Percentiles rank a stretch among this genome's conserved stretches.
phyloP scores from a whole-genome alignment of 1,140 invertebrate genomes.

The Apis dorsata region DNA sequence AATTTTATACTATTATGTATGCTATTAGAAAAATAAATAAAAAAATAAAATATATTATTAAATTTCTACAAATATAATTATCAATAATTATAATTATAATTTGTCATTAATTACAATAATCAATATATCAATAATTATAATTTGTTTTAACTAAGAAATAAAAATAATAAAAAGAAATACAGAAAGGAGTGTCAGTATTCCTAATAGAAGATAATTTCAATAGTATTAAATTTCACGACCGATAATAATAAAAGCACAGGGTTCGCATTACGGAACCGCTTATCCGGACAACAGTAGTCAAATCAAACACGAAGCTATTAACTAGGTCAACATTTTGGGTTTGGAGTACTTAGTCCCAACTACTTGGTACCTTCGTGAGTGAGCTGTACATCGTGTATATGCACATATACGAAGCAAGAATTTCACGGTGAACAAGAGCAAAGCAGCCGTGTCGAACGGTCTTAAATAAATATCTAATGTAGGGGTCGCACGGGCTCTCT shows the following conservation, averaged over 20 bases:
- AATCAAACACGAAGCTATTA: constrained; percentile 76
- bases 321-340: constrained; percentile 73
- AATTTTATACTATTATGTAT: no score
- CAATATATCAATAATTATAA: neutral
- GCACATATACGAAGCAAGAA: constrained; percentile 20
- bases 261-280: constrained; percentile 64
- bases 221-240: constrained; percentile 27
- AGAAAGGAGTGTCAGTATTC: constrained; percentile 24
- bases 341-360: constrained; percentile 67
- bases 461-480: constrained; percentile 74
- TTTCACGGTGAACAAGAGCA: constrained; percentile 61
- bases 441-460: constrained; percentile 61
- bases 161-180: neutral
- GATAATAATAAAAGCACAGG: constrained; percentile 46
- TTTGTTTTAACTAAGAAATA: constrained; percentile 6
- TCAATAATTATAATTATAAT: neutral
- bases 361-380: constrained; percentile 56
- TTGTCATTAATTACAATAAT: neutral
- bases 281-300: constrained; percentile 74
- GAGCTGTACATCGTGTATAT: constrained; percentile 11
- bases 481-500: constrained; percentile 21
- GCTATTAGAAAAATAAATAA: neutral
- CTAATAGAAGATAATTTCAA: constrained; percentile 46
- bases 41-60: neutral
- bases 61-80: neutral